Percentiles rank a stretch among this genome's conserved stretches.
These are phyloP conservation scores for Drosophila chauvacae DNA, from an alignment of 1,140 invertebrate species.

Conservation along the genomic window DNA sequence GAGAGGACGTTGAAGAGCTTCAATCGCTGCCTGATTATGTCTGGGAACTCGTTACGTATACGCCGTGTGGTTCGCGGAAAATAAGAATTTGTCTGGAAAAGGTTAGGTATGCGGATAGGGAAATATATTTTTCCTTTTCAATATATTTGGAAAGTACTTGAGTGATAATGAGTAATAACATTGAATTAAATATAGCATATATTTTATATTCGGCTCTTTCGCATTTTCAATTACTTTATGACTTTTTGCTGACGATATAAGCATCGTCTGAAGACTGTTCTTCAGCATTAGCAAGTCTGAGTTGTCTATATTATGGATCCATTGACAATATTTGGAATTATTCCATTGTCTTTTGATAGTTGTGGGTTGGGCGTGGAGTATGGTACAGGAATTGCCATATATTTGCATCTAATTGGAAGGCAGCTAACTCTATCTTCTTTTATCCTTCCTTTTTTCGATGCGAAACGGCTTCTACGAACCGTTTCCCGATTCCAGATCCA, in stretches of 20 bases:
- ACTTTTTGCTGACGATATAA: neutral
- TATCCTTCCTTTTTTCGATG: constrained; percentile 29
- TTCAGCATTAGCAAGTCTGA: neutral
- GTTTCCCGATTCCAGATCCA: constrained; percentile 16
- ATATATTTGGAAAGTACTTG: neutral
- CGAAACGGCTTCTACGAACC: constrained; percentile 39
- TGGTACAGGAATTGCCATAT: constrained; percentile 48
- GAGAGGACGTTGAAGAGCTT: constrained; percentile 20
- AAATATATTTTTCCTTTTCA: neutral
- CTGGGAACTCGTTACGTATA: constrained; percentile 42
- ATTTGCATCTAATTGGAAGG: constrained; percentile 79
- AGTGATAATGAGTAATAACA: neutral
- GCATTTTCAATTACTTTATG: neutral
- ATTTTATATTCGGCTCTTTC: no score
- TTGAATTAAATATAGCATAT: accelerated
- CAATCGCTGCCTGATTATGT: constrained; percentile 49
- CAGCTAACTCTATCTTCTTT: constrained; percentile 43
- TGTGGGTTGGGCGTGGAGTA: neutral
- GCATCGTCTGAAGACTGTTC: neutral
- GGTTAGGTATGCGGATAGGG: no score
- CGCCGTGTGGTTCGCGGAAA: constrained; percentile 15
- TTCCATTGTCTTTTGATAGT: constrained; percentile 43
- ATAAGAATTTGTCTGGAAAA: neutral
- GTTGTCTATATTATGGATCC: constrained; percentile 18
- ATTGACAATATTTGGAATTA: constrained; percentile 33